These are phyloP conservation scores for Scolopax rusticola DNA, from an alignment of 2,797 vertebrate genomes.

Conservation along the genomic window DNA sequence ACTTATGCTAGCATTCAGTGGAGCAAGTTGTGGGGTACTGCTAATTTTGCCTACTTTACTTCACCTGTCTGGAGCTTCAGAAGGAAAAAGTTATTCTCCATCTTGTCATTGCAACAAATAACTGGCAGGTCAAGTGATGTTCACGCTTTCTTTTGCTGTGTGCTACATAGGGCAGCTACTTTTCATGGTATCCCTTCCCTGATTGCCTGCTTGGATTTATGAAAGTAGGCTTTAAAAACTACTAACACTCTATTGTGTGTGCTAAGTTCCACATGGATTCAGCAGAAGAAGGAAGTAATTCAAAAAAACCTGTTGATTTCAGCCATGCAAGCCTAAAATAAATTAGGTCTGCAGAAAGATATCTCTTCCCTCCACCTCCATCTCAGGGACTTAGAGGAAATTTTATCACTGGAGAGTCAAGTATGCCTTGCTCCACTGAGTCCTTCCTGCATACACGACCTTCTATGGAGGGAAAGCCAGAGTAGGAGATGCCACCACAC, in stretches of 20 bases:
- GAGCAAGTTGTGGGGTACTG: not conserved
- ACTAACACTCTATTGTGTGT: not conserved
- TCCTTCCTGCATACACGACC: not conserved
- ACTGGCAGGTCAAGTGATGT: not conserved
- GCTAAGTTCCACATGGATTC: not conserved
- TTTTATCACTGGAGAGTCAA: not conserved
- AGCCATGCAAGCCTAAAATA: not conserved
- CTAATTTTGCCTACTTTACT: not conserved
- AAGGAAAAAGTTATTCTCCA: not conserved
- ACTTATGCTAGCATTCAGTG: not conserved
- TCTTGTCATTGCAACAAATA: not conserved
- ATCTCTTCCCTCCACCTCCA: not conserved
- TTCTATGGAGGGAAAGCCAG: not conserved
- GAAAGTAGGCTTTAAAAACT: not conserved
- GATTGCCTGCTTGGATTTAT: not conserved
- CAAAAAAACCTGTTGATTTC: not conserved
- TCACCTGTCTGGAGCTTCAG: not conserved
- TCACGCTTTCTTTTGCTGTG: not conserved
- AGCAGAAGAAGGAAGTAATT: not conserved
- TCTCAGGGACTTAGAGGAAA: not conserved
- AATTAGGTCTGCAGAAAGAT: not conserved
- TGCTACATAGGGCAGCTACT: fast-evolving
- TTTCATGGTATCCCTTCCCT: not conserved
- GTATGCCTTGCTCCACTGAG: not conserved
- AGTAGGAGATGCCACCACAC: not conserved